Base-by-base conservation (phyloP, 2,797 vertebrate species). In the Hippopotamyrus pictus region DNA sequence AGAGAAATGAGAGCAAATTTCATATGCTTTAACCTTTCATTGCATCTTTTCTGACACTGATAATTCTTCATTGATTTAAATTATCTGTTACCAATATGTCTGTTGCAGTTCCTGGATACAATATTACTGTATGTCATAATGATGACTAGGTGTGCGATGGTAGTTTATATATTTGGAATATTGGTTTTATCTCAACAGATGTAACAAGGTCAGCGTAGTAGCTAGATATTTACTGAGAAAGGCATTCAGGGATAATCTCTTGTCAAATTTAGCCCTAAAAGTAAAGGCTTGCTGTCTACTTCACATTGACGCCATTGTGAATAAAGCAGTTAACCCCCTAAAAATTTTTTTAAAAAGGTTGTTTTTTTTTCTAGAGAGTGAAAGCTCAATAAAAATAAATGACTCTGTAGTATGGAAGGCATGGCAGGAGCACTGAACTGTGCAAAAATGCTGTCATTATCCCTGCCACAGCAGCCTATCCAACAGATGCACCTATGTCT, bases 401-500 rank as follows among this genome's bases (percentile, higher is more conserved):
- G 89, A 90, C 89, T 91, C 91, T 90, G 91, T 46, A 1, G 33
- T 88, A 88, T 44, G 50, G 91, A 91, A 91, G 88, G 89, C 91
- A 90, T 89, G 50, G 90, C 59, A 90, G 89, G 89, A 90, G 89
- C 90, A 89, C 91, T 93, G 92, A 92, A 91, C 86, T 86, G 25
- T n/a, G 86, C 89, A 91, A 25, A 65, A 92, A 94, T 93, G 91
- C 91, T 91, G 92, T 90, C 91, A 93, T 93, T 92, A 95, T 94
- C 92, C 90, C 79, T 89, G 88, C 91, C 92, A 93, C 90, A 85
- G 88, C 91, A 92, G 93, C 93, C 90, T 89, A 90, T 92, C 89
- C 91, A 92, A 76, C 89, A 91, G 90, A 89, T 90, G 90, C 91
- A 93, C 89, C 92, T 91, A 92, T 92, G 91, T 93, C 92, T 93